phyloP scores from a whole-genome alignment of 2,113 vertebrate genomes.

The Dendrocopos noguchii region DNA sequence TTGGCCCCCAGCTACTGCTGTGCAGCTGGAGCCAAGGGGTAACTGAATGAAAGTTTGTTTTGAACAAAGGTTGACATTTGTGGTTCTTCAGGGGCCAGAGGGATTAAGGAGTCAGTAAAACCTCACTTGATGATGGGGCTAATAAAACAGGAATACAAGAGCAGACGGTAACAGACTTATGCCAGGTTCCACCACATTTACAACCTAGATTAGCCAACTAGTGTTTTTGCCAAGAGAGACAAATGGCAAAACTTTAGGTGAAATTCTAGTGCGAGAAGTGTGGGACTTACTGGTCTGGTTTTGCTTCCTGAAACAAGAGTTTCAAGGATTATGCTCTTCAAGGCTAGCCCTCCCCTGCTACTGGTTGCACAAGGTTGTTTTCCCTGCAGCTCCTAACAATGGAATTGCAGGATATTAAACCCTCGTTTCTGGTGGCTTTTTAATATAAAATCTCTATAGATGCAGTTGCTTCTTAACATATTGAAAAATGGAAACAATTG shows the following conservation, averaged over 20 bases:
- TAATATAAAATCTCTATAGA: background rate
- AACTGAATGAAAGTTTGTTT: conserved; percentile 61
- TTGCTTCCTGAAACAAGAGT: background rate
- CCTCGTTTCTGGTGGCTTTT: background rate
- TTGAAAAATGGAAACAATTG: background rate
- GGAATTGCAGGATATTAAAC: background rate
- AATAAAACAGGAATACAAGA: conserved; percentile 54
- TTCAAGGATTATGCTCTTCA: background rate
- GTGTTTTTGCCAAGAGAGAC: conserved; percentile 29
- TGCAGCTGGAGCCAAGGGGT: conserved; percentile 46
- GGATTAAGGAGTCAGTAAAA: conserved; percentile 64
- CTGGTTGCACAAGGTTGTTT: background rate
- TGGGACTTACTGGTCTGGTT: background rate
- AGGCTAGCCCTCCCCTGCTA: background rate
- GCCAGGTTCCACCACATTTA: conserved; percentile 61
- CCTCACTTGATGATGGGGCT: conserved; percentile 50
- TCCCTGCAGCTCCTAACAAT: background rate
- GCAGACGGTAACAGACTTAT: conserved; percentile 51
- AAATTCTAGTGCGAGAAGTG: conserved; percentile 7
- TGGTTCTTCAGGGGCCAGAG: conserved; percentile 51
- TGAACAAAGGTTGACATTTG: conserved; percentile 65
- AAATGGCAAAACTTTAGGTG: conserved; percentile 46
- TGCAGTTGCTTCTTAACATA: background rate
- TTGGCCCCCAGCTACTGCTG: conserved; percentile 44
- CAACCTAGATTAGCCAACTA: conserved; percentile 15